Evolutionary conservation across 2,797 vertebrate genomes (phyloP).

Genomic region (Cheirogaleus major): DNA sequence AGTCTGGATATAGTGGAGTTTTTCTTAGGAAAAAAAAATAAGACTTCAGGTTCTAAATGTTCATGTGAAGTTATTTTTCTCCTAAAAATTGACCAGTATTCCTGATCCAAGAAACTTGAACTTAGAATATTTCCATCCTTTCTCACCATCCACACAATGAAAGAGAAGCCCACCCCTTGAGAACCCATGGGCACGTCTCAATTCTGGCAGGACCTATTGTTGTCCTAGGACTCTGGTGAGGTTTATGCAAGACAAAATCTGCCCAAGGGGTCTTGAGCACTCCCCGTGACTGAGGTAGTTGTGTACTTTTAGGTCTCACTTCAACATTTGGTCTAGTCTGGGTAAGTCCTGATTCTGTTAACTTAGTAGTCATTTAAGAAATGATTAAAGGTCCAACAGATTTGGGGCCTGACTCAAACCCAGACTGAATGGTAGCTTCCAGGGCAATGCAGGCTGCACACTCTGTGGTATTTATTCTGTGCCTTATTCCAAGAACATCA

Average conservation of each 20-base stretch:
- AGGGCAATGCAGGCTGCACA: not conserved
- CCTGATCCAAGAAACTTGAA: not conserved
- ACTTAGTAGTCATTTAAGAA: not conserved
- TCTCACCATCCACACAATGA: accelerated
- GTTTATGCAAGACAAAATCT: not conserved
- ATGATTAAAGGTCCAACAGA: not conserved
- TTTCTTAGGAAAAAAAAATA: not conserved
- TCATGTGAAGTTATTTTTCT: not conserved
- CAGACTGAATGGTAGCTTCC: not conserved
- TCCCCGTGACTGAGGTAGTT: not conserved
- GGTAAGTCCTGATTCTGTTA: not conserved
- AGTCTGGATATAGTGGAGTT: not conserved
- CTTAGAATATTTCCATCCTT: not conserved
- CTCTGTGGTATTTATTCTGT: not conserved
- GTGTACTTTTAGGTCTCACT: not conserved
- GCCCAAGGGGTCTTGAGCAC: not conserved
- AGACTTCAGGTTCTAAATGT: not conserved
- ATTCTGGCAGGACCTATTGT: not conserved
- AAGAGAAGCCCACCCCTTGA: not conserved
- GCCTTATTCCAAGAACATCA: not conserved
- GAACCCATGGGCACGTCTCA: not conserved
- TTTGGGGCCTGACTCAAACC: not conserved
- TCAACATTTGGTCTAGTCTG: not conserved
- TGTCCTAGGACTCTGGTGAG: not conserved
- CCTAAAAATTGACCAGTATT: not conserved